Conservation (phyloP, 2,113 vertebrate species). For the Salvelinus sp. region DNA sequence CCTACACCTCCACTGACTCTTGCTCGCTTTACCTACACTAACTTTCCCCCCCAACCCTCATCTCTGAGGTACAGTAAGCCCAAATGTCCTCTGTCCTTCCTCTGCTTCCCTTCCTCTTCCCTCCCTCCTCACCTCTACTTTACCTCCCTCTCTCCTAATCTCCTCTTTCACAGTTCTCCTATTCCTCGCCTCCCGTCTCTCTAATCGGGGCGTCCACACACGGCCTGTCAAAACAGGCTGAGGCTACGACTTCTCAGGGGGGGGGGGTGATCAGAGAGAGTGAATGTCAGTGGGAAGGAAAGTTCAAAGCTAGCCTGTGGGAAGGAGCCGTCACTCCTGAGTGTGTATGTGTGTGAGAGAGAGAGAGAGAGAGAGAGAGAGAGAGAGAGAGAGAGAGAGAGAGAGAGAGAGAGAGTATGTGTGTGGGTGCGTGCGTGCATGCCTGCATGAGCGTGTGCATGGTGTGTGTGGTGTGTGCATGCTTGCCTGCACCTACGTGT, state of each 20-base stretch:
- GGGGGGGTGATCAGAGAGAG: background rate
- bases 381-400: background rate
- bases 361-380: background rate
- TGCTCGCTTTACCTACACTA: background rate
- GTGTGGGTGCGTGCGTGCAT: background rate
- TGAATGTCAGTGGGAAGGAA: conserved; percentile 19
- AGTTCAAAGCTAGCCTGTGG: conserved; percentile 46
- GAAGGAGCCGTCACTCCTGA: conserved; percentile 26
- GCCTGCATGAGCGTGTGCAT: background rate
- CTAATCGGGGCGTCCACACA: background rate
- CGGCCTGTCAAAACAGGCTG: background rate
- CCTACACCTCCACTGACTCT: background rate
- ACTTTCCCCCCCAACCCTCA: conserved; percentile 5
- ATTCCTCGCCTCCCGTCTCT: conserved; percentile 12
- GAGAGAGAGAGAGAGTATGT: background rate
- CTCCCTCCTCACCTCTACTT: background rate
- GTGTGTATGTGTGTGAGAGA: background rate
- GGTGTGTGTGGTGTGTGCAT: conserved; percentile 15
- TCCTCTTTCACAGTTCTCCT: conserved; percentile 12
- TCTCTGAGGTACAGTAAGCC: background rate
- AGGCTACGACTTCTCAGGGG: background rate
- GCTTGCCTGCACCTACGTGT: conserved; percentile 10
- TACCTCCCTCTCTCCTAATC: conserved; percentile 30
- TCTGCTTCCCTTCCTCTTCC: background rate
- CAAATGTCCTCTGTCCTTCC: background rate